Percentiles rank a stretch among this genome's conserved stretches.
Evolutionary conservation across 2,888 invertebrate species (phyloP).

Genomic region (Venusia cambrica): DNA sequence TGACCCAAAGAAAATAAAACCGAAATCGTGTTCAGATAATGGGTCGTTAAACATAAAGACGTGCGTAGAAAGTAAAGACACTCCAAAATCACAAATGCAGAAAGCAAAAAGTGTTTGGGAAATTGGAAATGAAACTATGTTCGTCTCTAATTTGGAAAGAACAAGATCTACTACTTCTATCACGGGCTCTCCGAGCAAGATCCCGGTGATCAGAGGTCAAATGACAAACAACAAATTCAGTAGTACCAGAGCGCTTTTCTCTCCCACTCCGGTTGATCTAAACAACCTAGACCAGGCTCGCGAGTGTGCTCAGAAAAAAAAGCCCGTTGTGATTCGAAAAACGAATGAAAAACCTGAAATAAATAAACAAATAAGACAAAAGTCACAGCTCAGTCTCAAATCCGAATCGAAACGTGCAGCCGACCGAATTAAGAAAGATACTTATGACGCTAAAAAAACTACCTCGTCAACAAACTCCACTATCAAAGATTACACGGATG

Average conservation of each 20-base stretch:
- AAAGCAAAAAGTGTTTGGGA: conserved; percentile 80
- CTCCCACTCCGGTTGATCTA: conserved; percentile 82
- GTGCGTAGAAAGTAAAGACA: conserved; percentile 54
- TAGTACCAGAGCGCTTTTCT: conserved; percentile 76
- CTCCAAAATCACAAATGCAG: conserved; percentile 67
- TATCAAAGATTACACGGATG: conserved; percentile 71
- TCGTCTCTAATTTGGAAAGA: conserved; percentile 64
- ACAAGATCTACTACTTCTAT: conserved; percentile 77
- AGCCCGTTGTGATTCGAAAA: conserved; percentile 56
- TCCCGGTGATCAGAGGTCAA: conserved; percentile 82
- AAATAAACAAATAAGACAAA: conserved; percentile 70
- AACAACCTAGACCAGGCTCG: conserved; percentile 75
- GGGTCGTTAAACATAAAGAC: conserved; percentile 64
- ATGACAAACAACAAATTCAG: conserved; percentile 74
- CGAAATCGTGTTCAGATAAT: conserved; percentile 61
- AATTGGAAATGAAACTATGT: conserved; percentile 65
- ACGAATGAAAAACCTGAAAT: conserved; percentile 58
- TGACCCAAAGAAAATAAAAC: conserved; percentile 68
- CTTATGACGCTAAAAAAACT: conserved; percentile 58
- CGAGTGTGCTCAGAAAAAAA: conserved; percentile 80
- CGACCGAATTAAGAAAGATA: conserved; percentile 68
- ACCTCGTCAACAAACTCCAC: conserved; percentile 56
- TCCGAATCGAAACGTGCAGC: conserved; percentile 59
- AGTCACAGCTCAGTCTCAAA: conserved; percentile 68
- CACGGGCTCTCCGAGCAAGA: conserved; percentile 82